A percentile compares a stretch with the other conserved stretches of the same genome.
These are phyloP conservation scores for Hirudinaria manillensis DNA, from an alignment of 2,888 invertebrate species.

Conservation along the genomic window DNA sequence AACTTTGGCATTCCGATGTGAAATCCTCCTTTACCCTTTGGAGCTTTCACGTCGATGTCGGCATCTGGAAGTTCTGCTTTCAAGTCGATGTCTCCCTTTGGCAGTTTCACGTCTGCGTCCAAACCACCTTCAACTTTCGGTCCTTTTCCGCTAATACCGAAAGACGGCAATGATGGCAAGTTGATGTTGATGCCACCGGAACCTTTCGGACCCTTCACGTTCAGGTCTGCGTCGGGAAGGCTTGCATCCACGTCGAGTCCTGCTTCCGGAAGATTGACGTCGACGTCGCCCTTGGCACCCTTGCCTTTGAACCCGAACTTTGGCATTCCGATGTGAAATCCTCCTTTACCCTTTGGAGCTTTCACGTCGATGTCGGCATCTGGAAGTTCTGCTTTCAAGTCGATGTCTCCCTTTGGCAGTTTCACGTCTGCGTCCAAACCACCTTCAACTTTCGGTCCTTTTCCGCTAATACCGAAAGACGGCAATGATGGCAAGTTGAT, in stretches of 20 bases:
- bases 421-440: slow-evolving; percentile 2
- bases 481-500: slow-evolving; percentile 28
- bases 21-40: slow-evolving; percentile 29
- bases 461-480: slow-evolving; percentile 26
- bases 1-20: slow-evolving; percentile 22
- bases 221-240: slow-evolving; percentile 20
- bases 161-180: slow-evolving; percentile 24
- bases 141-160: slow-evolving; percentile 16
- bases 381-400: slow-evolving; percentile 10
- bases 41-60: slow-evolving; percentile 24
- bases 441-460: slow-evolving; percentile 28
- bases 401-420: slow-evolving; percentile 10
- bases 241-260: slow-evolving; percentile 25
- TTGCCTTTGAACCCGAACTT: slow-evolving; percentile 28
- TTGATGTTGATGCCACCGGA: slow-evolving; percentile 23
- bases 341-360: slow-evolving; percentile 25
- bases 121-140: no score
- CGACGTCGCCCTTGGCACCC: slow-evolving; percentile 21
- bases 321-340: slow-evolving; percentile 24
- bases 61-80: slow-evolving; percentile 30
- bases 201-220: slow-evolving; percentile 12
- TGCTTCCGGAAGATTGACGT: slow-evolving; percentile 25
- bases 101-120: slow-evolving; percentile 18
- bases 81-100: slow-evolving; percentile 24
- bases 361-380: slow-evolving; percentile 25